phyloP scores from a whole-genome alignment of 2,113 vertebrate genomes.

The Zingel zingel region DNA sequence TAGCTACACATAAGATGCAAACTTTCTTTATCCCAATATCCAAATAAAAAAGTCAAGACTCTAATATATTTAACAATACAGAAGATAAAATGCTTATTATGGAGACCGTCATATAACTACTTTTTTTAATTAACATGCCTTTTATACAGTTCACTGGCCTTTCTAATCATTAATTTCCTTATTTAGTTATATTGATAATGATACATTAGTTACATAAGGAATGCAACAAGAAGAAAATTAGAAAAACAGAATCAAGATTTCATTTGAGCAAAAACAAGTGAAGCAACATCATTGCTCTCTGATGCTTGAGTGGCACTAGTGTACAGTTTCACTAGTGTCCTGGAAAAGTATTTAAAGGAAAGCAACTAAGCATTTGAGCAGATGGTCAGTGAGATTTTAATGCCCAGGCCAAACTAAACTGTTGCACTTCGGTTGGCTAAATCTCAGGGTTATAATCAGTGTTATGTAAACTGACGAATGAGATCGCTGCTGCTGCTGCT shows the following conservation, averaged over 20 bases:
- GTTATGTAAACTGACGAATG: slow-evolving; percentile 81
- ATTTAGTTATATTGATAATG: too few relatives aligned
- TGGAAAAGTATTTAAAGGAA: slow-evolving; percentile 67
- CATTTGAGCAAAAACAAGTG: not conserved
- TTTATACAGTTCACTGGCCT: too few relatives aligned
- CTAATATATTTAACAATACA: not conserved
- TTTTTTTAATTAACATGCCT: too few relatives aligned
- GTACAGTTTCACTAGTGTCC: slow-evolving; percentile 13
- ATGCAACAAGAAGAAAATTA: not conserved
- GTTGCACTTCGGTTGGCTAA: slow-evolving; percentile 70
- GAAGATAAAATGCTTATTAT: not conserved
- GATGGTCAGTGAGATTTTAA: slow-evolving; percentile 84
- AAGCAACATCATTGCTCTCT: not conserved
- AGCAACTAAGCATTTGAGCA: slow-evolving; percentile 82
- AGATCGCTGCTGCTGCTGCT: slow-evolving; percentile 45
- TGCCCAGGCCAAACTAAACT: slow-evolving; percentile 76
- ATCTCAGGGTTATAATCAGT: slow-evolving; percentile 80
- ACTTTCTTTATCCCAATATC: not conserved
- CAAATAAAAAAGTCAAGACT: not conserved
- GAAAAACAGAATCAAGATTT: not conserved
- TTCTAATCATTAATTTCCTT: too few relatives aligned
- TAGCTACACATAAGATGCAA: not conserved
- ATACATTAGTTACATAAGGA: too few relatives aligned
- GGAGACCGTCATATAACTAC: not conserved
- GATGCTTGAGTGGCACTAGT: slow-evolving; percentile 26